A percentile compares a stretch with the other conserved stretches of the same genome.
phyloP scores from a whole-genome alignment of 2,113 vertebrate genomes.

The Geothlypis trichas region DNA sequence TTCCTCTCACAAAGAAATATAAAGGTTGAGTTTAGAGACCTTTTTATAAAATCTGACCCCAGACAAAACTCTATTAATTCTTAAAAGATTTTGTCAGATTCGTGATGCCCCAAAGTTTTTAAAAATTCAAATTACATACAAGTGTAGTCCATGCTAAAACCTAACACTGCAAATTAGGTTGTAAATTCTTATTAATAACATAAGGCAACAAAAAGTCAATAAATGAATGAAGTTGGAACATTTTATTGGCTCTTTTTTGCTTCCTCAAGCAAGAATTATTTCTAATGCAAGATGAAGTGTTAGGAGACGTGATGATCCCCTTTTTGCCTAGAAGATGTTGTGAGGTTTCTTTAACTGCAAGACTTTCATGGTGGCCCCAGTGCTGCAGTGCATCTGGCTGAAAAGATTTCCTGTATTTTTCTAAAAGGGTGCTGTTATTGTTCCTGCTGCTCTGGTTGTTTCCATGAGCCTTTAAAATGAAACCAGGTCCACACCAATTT shows the following conservation, averaged over 20 bases:
- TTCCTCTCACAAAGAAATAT: neutral
- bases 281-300: conserved; percentile 58
- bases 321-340: conserved; percentile 58
- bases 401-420: conserved; percentile 65
- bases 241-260: conserved; percentile 52
- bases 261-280: conserved; percentile 47
- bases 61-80: neutral
- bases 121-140: neutral
- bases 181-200: conserved; percentile 56
- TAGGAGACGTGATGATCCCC: conserved; percentile 59
- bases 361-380: conserved; percentile 63
- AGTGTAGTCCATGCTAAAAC: neutral
- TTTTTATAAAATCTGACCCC: neutral
- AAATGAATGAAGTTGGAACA: conserved; percentile 43
- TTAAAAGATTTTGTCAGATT: neutral
- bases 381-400: conserved; percentile 56
- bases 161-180: conserved; percentile 11
- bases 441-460: conserved; percentile 36
- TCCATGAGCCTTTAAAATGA: conserved; percentile 21
- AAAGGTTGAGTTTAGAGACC: neutral
- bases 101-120: neutral
- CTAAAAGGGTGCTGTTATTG: conserved; percentile 43
- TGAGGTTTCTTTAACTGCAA: conserved; percentile 47
- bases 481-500: neutral
- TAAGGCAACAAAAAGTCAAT: conserved; percentile 42